Evolutionary conservation across 2,888 invertebrate genomes (phyloP).

Genomic region (Cryptosula pallasiana): DNA sequence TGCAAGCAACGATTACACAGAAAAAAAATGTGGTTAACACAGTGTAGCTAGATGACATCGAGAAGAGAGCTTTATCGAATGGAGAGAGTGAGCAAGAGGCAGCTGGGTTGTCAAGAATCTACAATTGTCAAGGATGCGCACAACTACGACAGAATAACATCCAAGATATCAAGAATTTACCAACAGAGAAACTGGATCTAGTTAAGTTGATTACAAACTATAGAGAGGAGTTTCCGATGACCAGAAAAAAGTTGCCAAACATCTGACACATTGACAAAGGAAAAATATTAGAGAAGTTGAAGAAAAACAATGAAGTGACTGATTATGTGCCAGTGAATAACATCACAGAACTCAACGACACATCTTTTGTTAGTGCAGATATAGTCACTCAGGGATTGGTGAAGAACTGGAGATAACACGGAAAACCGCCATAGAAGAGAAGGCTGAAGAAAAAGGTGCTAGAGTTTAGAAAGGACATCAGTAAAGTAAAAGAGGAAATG

Average conservation of each 20-base stretch:
- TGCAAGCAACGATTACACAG: background rate
- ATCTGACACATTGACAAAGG: constrained; percentile 4
- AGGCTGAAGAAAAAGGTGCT: background rate
- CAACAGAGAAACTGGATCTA: background rate
- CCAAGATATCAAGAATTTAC: background rate
- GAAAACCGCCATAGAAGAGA: background rate
- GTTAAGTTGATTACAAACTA: background rate
- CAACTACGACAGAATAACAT: background rate
- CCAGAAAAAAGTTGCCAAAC: background rate
- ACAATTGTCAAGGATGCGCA: background rate
- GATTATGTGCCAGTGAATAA: background rate
- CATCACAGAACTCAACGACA: constrained; percentile 3
- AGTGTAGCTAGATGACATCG: background rate
- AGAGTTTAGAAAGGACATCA: background rate
- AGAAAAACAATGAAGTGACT: background rate
- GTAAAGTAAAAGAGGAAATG: background rate
- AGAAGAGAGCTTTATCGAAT: background rate
- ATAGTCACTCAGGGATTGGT: background rate
- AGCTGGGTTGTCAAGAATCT: background rate
- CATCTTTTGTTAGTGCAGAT: background rate
- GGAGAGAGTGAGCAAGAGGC: background rate
- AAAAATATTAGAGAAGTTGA: background rate
- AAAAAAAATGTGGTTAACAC: background rate
- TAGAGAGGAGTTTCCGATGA: background rate
- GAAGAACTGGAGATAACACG: background rate